These are phyloP conservation scores for Volucella zonaria DNA, from an alignment of 2,888 invertebrate species.

Conservation along the genomic window DNA sequence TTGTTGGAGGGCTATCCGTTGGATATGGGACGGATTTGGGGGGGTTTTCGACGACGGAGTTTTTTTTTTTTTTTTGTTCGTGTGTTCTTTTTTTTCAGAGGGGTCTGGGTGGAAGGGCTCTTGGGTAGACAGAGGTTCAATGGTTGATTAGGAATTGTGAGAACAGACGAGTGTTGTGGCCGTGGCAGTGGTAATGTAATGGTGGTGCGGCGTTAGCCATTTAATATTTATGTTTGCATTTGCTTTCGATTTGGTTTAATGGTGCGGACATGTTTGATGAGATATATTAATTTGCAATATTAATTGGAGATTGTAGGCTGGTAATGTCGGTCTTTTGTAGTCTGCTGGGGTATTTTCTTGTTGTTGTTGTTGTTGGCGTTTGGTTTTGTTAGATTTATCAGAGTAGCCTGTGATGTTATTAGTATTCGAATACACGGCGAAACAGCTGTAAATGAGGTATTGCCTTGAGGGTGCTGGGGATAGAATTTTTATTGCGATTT, in stretches of 20 bases:
- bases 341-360: not conserved
- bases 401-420: too few relatives aligned
- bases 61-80: too few relatives aligned
- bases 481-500: too few relatives aligned
- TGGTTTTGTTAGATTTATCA: too few relatives aligned
- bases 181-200: not conserved
- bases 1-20: not conserved
- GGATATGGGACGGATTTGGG: not conserved
- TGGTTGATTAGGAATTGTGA: not conserved
- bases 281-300: constrained; percentile 59
- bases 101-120: too few relatives aligned
- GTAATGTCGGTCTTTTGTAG: not conserved
- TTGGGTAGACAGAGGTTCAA: too few relatives aligned
- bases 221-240: constrained; percentile 49
- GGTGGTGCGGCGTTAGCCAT: constrained; percentile 17
- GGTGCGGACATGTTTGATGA: constrained; percentile 63
- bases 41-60: too few relatives aligned
- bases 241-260: constrained; percentile 58
- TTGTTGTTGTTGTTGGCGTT: too few relatives aligned
- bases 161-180: constrained; percentile 8
- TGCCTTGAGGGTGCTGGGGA: too few relatives aligned
- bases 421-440: too few relatives aligned
- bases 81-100: too few relatives aligned
- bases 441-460: too few relatives aligned
- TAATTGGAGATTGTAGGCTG: constrained; percentile 39